A percentile compares a stretch with the other conserved stretches of the same genome.
Evolutionary conservation across 2,797 vertebrate genomes (phyloP).

Genomic region (Serranus cabrilla): DNA sequence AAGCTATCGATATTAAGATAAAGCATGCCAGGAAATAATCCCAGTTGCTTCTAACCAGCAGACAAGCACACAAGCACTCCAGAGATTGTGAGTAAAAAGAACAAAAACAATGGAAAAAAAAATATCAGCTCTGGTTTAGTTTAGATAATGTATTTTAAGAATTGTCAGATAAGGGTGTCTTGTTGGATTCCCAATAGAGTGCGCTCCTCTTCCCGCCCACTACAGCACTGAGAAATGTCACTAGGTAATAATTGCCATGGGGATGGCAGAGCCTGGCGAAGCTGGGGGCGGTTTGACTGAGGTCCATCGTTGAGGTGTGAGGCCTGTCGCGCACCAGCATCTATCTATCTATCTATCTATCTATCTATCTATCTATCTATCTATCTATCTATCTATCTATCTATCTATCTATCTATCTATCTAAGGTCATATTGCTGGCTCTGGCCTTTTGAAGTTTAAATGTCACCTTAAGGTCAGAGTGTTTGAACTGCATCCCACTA

Average conservation of each 20-base stretch:
- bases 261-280: slow-evolving; percentile 82
- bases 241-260: slow-evolving; percentile 87
- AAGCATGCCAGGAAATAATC: neutral
- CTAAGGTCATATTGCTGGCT: slow-evolving; percentile 43
- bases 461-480: slow-evolving; percentile 80
- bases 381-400: neutral
- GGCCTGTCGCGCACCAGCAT: slow-evolving; percentile 54
- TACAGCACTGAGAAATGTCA: slow-evolving; percentile 81
- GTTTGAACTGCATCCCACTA: slow-evolving; percentile 75
- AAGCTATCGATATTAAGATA: neutral
- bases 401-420: neutral
- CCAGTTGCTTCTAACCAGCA: slow-evolving; percentile 6
- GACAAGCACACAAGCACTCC: neutral
- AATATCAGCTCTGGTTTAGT: slow-evolving; percentile 34
- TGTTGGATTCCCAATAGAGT: slow-evolving; percentile 57
- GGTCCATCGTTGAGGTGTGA: slow-evolving; percentile 79
- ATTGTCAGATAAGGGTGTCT: slow-evolving; percentile 55
- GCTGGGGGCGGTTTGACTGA: slow-evolving; percentile 82
- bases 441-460: slow-evolving; percentile 70
- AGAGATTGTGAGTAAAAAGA: slow-evolving; percentile 14
- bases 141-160: slow-evolving; percentile 61
- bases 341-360: neutral
- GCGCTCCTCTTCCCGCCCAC: slow-evolving; percentile 74
- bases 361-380: neutral
- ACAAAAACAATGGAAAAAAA: slow-evolving; percentile 7